Percentiles rank a stretch among this genome's conserved stretches.
These are phyloP conservation scores for Eumaeus atala DNA, from an alignment of 1,140 invertebrate species.

Conservation along the genomic window DNA sequence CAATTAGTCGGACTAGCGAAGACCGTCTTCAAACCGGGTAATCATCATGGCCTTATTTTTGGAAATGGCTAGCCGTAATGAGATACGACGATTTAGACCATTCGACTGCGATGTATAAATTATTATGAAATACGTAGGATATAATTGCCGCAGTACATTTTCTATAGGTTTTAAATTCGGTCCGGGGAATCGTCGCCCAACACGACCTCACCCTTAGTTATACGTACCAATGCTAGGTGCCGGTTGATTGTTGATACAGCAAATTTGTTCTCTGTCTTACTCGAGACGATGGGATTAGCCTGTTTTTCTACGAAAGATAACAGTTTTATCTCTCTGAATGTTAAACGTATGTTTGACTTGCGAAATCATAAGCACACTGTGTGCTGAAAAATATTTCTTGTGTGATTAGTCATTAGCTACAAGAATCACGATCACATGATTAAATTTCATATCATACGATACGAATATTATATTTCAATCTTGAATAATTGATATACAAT, in stretches of 20 bases:
- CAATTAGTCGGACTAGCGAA: no score
- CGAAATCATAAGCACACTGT: conserved; percentile 29
- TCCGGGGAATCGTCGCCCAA: not conserved
- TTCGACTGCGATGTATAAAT: no score
- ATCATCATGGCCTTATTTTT: no score
- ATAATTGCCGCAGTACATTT: not conserved
- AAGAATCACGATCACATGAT: no score
- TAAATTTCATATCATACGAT: no score
- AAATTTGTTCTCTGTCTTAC: conserved; percentile 64
- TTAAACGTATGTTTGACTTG: conserved; percentile 49
- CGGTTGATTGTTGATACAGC: conserved; percentile 64
- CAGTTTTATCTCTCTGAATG: conserved; percentile 60
- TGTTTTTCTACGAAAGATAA: conserved; percentile 67
- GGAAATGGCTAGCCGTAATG: no score
- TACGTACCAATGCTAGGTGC: conserved; percentile 58
- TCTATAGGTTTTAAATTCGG: not conserved
- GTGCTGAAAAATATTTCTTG: no score
- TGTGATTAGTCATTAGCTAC: no score
- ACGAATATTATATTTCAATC: no score
- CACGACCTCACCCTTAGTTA: conserved; percentile 34
- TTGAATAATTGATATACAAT: no score
- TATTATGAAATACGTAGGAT: not conserved
- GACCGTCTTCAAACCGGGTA: no score
- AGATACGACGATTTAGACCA: no score
- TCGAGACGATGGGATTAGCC: conserved; percentile 55